phyloP scores from a whole-genome alignment of 2,113 vertebrate genomes.

The Furnarius figulus region DNA sequence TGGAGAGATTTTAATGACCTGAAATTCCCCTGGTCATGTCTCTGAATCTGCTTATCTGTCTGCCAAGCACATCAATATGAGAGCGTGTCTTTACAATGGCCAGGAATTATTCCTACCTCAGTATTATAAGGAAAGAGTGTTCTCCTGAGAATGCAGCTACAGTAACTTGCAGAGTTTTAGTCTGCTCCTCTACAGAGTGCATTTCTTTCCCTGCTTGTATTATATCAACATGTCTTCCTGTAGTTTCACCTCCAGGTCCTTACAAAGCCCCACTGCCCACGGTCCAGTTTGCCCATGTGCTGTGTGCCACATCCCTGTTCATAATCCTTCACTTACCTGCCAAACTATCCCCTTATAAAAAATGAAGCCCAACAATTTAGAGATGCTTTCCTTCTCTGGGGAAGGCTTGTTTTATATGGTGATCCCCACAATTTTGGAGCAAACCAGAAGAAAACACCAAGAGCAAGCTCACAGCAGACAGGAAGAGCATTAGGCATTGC shows the following conservation, averaged over 20 bases:
- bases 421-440: not conserved
- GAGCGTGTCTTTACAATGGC: not conserved
- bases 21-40: not conserved
- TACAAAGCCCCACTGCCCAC: not conserved
- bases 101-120: not conserved
- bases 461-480: not conserved
- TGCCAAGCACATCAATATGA: not conserved
- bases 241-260: not conserved
- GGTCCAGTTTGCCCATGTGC: not conserved
- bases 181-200: not conserved
- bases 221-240: not conserved
- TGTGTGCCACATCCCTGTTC: not conserved
- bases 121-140: not conserved
- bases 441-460: not conserved
- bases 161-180: not conserved
- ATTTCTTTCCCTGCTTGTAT: not conserved
- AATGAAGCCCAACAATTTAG: not conserved
- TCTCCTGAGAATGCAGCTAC: not conserved
- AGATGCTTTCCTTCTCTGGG: not conserved
- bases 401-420: not conserved
- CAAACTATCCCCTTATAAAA: not conserved
- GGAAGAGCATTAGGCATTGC: not conserved
- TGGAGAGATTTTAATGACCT: slow-evolving; percentile 20
- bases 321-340: not conserved
- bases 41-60: not conserved